Evolutionary conservation across 2,888 invertebrate species (phyloP), one percentile per base, ranked within the genome.

Genomic region (Orchestes rusci): DNA sequence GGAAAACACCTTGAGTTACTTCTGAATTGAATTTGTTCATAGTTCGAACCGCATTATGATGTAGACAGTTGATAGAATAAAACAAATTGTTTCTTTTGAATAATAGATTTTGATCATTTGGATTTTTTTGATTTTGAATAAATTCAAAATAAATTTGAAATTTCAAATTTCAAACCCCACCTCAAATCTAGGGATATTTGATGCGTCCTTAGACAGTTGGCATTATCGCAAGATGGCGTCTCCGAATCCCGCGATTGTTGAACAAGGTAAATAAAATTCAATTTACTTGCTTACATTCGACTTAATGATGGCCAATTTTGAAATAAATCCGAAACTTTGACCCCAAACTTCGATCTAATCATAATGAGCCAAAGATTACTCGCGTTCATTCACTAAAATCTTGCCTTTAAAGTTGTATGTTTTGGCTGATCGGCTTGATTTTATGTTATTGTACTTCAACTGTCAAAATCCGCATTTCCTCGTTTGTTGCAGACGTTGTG

Each of bases 181-280:
- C 10, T 23, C 10, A 23, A 23, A 23, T 23, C 23, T 23, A 23
- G 23, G 23, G 23, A 23, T 23, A 23, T 23, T 23, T 7, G 23
- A 23, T 10, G 23, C 23, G 5, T 5, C 10, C 23, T 7, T 7
- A 23, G 10, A 23, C 10, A 7, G 45, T 64, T 66, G 66, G 64
- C 50, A 57, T 45, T 51, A 57, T 51, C 61, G 62, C 58, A 64
- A 76, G 74, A 80, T 80, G 81, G 80, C 80, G 71, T 73, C 77
- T 67, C 77, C 77, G 71, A 76, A 76, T 68, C 74, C 77, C 72
- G 71, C 73, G 65, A 72, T 67, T 69, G 72, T 72, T 67, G 73
- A 75, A 68, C 72, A 76, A 70, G 79, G 80, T 80, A 74, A 57
- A 50, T 53, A 10, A 10, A 31, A 10, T 31, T 31, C 8, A 31